Evolutionary conservation across 2,888 invertebrate genomes (phyloP), one percentile per base, ranked within the genome.

Genomic region (Malacosoma neustria): DNA sequence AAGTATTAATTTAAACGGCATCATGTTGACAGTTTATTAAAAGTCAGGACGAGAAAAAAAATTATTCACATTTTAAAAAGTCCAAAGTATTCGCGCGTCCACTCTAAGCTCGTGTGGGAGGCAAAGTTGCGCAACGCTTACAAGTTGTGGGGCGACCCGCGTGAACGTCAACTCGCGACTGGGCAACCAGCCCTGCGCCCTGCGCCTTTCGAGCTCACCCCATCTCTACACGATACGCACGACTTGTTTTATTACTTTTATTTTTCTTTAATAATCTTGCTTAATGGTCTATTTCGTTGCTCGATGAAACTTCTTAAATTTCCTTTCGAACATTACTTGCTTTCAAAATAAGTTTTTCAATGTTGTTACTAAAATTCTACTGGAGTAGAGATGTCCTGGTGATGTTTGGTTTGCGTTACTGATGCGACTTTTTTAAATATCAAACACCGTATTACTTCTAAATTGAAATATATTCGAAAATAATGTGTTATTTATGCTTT

Each of bases 181-280:
- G 71, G 46, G 50, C 41, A 46, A 38, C 47, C 46, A 39, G 48
- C 54, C 50, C 48, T 46, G 41, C 41, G 43, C 53, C 65, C 22
- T 22, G 22, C 61, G 57, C 64, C 64, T 69, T 61, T 56, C 51
- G 40, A 51, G 54, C 54, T 55, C 54, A 46, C 57, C 62, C 63
- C 64, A 65, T 59, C 62, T 60, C 57, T 62, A 64, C 67, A 67
- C 59, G 66, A 63, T 71, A 69, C 69, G 69, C 67, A 76, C 72
- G 71, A 70, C 72, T 77, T 72, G 62, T 75, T 79, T 77, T 73
- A 79, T 75, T 75, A 70, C 72, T 76, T 76, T 75, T 77, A 76
- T 79, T 74, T 79, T 79, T 77, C 73, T 77, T 79, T 74, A 79
- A 79, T 79, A 75, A 76, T 75, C 71, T 69, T 72, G 68, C 73